Base-by-base conservation (phyloP, 92 coral and sea anemone genomes). In the Ricordea florida region DNA sequence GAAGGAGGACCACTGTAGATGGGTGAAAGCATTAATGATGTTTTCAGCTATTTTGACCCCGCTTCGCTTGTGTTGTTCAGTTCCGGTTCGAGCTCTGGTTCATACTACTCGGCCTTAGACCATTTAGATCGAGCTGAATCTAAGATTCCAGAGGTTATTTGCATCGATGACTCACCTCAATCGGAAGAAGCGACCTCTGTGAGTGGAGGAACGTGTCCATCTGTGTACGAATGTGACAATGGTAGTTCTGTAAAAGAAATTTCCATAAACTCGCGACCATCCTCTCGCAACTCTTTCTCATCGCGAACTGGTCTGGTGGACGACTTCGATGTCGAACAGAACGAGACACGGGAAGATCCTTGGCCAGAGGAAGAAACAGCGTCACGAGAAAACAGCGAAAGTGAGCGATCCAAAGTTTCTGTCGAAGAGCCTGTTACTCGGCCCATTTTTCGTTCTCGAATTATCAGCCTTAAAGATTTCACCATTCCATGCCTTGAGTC, bases 401-500 rank as follows among this genome's bases (percentile, higher is more conserved):
- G n/a, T n/a, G n/a, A n/a, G n/a, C n/a, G n/a, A n/a, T n/a, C n/a
- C n/a, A n/a, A n/a, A n/a, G n/a, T n/a, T n/a, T n/a, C n/a, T n/a
- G n/a, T n/a, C n/a, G n/a, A n/a, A n/a, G n/a, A n/a, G n/a, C n/a
- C n/a, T n/a, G n/a, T n/a, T n/a, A n/a, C n/a, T n/a, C n/a, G n/a
- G n/a, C n/a, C n/a, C n/a, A n/a, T n/a, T n/a, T n/a, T n/a, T n/a
- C n/a, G n/a, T n/a, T n/a, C n/a, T n/a, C n/a, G n/a, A 27, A 21
- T 10, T 6, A 24, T 4, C n/a, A 4, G 37, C 16, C 3, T 67
- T 32, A 47, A 34, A 33, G 27, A 50, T 23, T 66, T 79, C 10
- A 21, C 90, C 0, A 36, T 91, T 23, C 97, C 97, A 2, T 91
- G 97, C 47, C 62, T 91, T 18, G 55, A 66, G 15, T 62, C 93